Conservation (phyloP, 2,797 vertebrate genomes). For the Anas capensis region DNA sequence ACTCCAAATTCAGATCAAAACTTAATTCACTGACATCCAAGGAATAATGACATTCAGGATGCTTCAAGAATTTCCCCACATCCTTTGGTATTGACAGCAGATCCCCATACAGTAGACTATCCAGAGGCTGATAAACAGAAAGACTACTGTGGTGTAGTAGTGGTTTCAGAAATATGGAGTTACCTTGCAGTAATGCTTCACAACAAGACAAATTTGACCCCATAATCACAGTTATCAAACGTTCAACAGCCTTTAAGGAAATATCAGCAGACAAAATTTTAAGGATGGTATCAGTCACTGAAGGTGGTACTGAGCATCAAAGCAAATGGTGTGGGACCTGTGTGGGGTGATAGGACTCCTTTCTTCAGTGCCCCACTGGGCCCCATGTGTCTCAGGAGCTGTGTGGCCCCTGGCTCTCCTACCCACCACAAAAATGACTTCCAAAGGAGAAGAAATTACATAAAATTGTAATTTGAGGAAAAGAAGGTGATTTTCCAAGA, state of each 20-base stretch:
- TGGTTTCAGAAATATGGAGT: not conserved
- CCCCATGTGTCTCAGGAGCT: no score
- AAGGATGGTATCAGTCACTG: not conserved
- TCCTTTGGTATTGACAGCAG: not conserved
- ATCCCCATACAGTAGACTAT: not conserved
- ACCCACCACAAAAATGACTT: fast-evolving
- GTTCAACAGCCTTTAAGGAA: not conserved
- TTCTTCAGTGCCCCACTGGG: no score
- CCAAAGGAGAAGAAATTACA: not conserved
- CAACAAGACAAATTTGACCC: not conserved
- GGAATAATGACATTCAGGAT: not conserved
- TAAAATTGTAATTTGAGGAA: not conserved
- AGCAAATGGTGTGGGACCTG: not conserved
- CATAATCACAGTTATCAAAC: not conserved
- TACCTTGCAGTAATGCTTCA: not conserved
- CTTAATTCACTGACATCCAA: not conserved
- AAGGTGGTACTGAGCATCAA: not conserved
- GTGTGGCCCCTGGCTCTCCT: not conserved
- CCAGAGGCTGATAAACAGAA: not conserved
- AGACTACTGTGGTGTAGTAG: not conserved
- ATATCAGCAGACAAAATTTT: not conserved
- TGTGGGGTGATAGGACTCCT: no score
- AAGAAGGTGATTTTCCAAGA: not conserved
- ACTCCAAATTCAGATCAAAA: not conserved
- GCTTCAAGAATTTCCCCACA: not conserved